A percentile compares a stretch with the other conserved stretches of the same genome.
Evolutionary conservation across 1,140 invertebrate genomes (phyloP).

Genomic region (Proctacanthus coquilletti): DNA sequence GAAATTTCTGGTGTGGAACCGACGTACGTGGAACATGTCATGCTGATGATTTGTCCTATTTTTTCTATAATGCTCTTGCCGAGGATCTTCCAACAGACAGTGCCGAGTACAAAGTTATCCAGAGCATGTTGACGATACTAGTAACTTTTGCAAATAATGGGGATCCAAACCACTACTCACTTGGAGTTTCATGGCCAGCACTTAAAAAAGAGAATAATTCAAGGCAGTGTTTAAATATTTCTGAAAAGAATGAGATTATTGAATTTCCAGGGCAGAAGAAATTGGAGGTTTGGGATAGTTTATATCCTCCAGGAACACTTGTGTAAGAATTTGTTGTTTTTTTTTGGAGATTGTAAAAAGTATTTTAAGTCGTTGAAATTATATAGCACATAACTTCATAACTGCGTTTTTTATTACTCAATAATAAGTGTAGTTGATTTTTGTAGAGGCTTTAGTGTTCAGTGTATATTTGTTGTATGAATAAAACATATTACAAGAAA

Average conservation of each 20-base stretch:
- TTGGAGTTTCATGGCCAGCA: constrained; percentile 8
- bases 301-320: too few relatives aligned
- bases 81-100: constrained; percentile 26
- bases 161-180: constrained; percentile 16
- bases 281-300: constrained; percentile 31
- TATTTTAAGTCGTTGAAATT: too few relatives aligned
- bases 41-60: constrained; percentile 46
- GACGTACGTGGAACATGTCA: constrained; percentile 36
- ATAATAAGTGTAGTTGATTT: too few relatives aligned
- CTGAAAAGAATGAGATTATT: constrained; percentile 26
- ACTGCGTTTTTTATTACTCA: too few relatives aligned
- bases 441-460: too few relatives aligned
- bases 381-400: too few relatives aligned
- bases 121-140: constrained; percentile 25
- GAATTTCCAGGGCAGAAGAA: constrained; percentile 32
- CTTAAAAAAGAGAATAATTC: not conserved
- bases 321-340: too few relatives aligned
- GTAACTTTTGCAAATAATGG: constrained; percentile 31
- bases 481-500: too few relatives aligned
- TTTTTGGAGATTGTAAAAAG: too few relatives aligned
- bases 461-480: too few relatives aligned
- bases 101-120: constrained; percentile 28
- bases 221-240: constrained; percentile 31
- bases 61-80: constrained; percentile 37
- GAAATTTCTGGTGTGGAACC: constrained; percentile 29